Percentiles rank a stretch among this genome's conserved stretches.
These are phyloP conservation scores for Platygyra sinensis DNA, from an alignment of 64 coral and sea anemone genomes.

Conservation along the genomic window DNA sequence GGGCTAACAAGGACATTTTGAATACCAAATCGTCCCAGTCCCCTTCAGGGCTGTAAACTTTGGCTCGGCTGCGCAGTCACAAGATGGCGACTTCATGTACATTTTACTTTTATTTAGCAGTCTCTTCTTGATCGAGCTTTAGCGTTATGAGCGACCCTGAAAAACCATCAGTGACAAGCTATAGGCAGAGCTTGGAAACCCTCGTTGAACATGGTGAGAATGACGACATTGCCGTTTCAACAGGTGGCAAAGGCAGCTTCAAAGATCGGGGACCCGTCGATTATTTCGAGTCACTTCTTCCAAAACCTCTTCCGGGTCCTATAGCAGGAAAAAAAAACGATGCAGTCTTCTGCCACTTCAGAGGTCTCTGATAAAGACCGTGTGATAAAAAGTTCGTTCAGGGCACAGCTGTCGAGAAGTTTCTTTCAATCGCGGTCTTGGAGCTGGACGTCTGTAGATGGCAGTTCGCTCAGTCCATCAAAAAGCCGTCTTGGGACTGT, in stretches of 20 bases:
- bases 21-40: too few relatives aligned
- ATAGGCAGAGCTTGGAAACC: background rate
- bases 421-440: conserved; percentile 26
- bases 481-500: conserved; percentile 40
- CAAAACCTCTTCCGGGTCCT: background rate
- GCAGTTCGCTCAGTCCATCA: background rate
- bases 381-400: background rate
- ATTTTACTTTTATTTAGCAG: too few relatives aligned
- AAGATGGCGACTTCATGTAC: too few relatives aligned
- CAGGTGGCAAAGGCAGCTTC: background rate
- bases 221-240: conserved; percentile 13
- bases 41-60: too few relatives aligned
- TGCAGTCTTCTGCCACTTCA: background rate
- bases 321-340: background rate
- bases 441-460: conserved; percentile 13
- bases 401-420: conserved; percentile 11
- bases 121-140: too few relatives aligned
- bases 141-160: conserved; percentile 5
- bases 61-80: too few relatives aligned
- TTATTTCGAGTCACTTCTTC: background rate
- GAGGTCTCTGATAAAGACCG: background rate
- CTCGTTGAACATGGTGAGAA: background rate
- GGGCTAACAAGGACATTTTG: too few relatives aligned
- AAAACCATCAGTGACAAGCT: background rate
- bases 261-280: background rate